Evolutionary conservation across 2,797 vertebrate species (phyloP).

Genomic region (Alca torda): DNA sequence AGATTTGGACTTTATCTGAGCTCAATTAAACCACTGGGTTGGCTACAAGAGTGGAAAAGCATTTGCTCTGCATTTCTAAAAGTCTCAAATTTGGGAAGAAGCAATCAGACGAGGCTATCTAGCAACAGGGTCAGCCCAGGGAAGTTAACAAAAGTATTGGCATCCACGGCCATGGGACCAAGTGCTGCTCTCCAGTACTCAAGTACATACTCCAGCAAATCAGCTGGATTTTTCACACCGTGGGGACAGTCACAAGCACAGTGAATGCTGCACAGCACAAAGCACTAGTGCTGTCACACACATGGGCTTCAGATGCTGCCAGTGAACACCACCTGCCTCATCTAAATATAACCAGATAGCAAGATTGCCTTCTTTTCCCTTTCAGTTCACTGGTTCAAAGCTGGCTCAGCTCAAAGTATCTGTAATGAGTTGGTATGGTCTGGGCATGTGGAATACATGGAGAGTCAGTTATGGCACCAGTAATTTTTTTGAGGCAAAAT

Average conservation of each 20-base stretch:
- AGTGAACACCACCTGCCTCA: not conserved
- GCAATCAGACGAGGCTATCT: not conserved
- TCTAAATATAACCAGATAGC: not conserved
- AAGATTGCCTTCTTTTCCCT: not conserved
- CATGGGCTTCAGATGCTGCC: not conserved
- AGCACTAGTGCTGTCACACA: not conserved
- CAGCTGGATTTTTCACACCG: not conserved
- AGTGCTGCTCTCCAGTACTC: not conserved
- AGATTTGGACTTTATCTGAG: not conserved
- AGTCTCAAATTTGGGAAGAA: slow-evolving; percentile 26
- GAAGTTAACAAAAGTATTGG: not conserved
- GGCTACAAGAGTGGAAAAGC: not conserved
- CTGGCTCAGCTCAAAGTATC: accelerated
- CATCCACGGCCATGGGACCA: not conserved
- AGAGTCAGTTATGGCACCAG: not conserved
- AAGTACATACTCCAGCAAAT: not conserved
- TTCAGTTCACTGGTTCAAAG: not conserved
- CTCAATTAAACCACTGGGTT: not conserved
- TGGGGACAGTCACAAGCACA: not conserved
- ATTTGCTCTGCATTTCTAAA: not conserved
- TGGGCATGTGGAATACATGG: not conserved
- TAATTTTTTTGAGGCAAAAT: not conserved
- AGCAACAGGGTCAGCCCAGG: not conserved
- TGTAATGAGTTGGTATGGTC: not conserved
- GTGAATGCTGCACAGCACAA: not conserved